Percentiles rank a stretch among this genome's conserved stretches.
Conservation (phyloP, 1,140 invertebrate species). For the Lethrus apterus region DNA sequence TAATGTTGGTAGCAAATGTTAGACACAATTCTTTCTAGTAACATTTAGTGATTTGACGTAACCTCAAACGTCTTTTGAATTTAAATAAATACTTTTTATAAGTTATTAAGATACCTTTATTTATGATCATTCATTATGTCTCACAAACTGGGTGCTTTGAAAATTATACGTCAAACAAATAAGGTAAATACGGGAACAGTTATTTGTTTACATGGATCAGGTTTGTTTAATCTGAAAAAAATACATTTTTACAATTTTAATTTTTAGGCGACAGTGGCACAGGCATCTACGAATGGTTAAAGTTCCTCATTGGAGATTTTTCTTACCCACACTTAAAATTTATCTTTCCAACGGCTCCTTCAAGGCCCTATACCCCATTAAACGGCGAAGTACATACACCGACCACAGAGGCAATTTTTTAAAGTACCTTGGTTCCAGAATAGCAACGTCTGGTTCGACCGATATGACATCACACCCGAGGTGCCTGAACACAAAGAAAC, state of each 20-base stretch:
- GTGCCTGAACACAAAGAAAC: constrained; percentile 54
- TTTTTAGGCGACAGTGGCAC: constrained; percentile 54
- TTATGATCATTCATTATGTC: no score
- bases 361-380: constrained; percentile 56
- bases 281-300: constrained; percentile 56
- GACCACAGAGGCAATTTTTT: background rate
- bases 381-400: constrained; percentile 44
- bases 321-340: constrained; percentile 61
- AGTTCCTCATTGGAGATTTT: constrained; percentile 52
- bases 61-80: no score
- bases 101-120: no score
- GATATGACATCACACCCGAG: constrained; percentile 49
- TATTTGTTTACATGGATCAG: constrained; percentile 57
- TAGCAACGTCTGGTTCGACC: constrained; percentile 65
- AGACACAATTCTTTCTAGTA: no score
- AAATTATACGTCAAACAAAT: constrained; percentile 36
- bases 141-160: constrained; percentile 25
- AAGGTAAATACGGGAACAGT: constrained; percentile 46
- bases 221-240: constrained; percentile 33
- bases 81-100: no score
- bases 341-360: constrained; percentile 62
- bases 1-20: no score
- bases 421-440: constrained; percentile 35
- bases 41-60: no score
- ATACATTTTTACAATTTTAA: constrained; percentile 15